These are phyloP conservation scores for Idris sp. DNA, from an alignment of 1,140 invertebrate genomes.

Conservation along the genomic window DNA sequence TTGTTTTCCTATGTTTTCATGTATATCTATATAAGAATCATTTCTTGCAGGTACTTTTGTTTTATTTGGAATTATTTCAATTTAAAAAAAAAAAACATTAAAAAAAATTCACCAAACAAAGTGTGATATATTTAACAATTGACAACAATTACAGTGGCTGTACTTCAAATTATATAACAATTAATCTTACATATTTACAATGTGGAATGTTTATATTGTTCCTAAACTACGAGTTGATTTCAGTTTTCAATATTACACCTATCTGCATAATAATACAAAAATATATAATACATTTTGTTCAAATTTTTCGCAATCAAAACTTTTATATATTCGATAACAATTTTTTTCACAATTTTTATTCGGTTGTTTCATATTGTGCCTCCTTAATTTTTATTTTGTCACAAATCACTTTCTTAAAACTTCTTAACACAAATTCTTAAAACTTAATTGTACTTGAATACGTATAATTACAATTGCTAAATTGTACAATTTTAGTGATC, in stretches of 20 bases:
- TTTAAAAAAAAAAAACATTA: too few relatives aligned
- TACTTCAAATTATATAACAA: conserved; percentile 29
- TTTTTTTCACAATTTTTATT: conserved; percentile 11
- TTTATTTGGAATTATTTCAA: conserved; percentile 44
- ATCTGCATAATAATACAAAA: conserved; percentile 46
- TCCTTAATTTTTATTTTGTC: too few relatives aligned
- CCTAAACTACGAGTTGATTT: conserved; percentile 22
- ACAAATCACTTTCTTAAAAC: too few relatives aligned
- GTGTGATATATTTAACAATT: conserved; percentile 25
- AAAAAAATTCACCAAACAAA: conserved; percentile 32
- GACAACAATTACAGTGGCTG: conserved; percentile 24
- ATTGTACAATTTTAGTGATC: conserved; percentile 29
- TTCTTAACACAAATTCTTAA: conserved; percentile 8
- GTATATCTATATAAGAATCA: conserved; percentile 22
- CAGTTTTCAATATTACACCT: conserved; percentile 29
- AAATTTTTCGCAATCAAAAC: conserved; percentile 8
- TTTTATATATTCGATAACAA: conserved; percentile 10
- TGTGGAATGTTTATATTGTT: conserved; percentile 46
- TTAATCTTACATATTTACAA: conserved; percentile 48
- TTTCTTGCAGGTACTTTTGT: conserved; percentile 45
- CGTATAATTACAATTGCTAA: conserved; percentile 32
- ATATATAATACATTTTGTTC: conserved; percentile 45
- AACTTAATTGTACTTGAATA: conserved; percentile 42
- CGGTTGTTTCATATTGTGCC: too few relatives aligned
- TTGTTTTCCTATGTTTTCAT: conserved; percentile 25